Evolutionary conservation across 35 echinoderm and acorn worm genomes (phyloP), one percentile per base, ranked within the genome.

Genomic region (Apostichopus parvimensis): DNA sequence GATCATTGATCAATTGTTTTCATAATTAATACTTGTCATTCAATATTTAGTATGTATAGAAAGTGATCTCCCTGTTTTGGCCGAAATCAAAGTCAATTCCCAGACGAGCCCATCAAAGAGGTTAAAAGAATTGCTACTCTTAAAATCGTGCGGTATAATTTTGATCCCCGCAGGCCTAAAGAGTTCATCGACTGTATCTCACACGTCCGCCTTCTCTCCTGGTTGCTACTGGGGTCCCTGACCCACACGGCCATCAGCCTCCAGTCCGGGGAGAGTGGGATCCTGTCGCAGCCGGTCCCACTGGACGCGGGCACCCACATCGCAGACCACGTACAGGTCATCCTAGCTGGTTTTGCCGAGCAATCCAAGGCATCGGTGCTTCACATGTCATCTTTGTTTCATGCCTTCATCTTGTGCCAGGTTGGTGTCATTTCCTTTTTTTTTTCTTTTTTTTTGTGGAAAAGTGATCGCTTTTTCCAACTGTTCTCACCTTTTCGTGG

Each of bases 121-220:
- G 34, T 0, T 45, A 45, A 45, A 45, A 28, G 26, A 45, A 45
- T 45, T 45, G 1, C 34, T 45, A 45, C 0, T 45, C 0, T 45
- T 2, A 45, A 45, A 45, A 45, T 45, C 0, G 3, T 45, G 34
- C 34, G 34, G 34, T 45, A 45, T 45, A 45, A 45, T 45, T 45
- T 45, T 45, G 34, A 45, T 45, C 34, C 26, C 26, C 1, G 0
- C 25, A 28, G 26, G 26, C 26, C 26, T 15, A 99, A 96, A 55
- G 97, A 99, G 92, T 99, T 99, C 88, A 96, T 99, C 73, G 97
- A 99, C 92, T 96, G 97, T 83, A 99, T 99, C 26, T 95, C 97
- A 59, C 97, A 99, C 80, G 93, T 99, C 8, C 94, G 97, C 65
- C 91, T 99, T 8, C 79, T 99, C 53, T 99, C 97, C 21, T 99